Conservation (phyloP, 2,797 vertebrate genomes). For the Pygocentrus nattereri region DNA sequence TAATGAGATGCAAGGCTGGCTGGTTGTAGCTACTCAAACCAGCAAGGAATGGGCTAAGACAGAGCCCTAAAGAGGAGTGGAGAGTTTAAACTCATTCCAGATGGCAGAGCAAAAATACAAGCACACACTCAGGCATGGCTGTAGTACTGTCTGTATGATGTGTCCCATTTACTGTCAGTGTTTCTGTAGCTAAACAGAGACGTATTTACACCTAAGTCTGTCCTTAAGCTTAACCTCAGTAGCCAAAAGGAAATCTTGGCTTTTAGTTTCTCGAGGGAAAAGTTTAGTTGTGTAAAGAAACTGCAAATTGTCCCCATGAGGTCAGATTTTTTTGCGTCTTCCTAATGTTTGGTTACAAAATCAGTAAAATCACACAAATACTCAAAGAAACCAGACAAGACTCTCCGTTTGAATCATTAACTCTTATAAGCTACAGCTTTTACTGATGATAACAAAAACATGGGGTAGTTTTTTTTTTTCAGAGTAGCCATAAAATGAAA, state of each 20-base stretch:
- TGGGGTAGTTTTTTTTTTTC: too few relatives aligned
- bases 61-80: background rate
- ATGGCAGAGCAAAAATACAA: background rate
- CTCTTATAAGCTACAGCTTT: too few relatives aligned
- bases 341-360: background rate
- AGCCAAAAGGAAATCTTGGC: background rate
- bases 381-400: background rate
- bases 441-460: too few relatives aligned
- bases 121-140: background rate
- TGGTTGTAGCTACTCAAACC: background rate
- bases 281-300: too few relatives aligned
- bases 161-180: background rate
- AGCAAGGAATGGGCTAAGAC: background rate
- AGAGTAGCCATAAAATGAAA: too few relatives aligned
- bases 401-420: too few relatives aligned
- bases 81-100: slow-evolving; percentile 11
- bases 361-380: background rate
- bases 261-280: background rate
- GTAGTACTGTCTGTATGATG: background rate
- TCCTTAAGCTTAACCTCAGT: too few relatives aligned
- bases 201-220: background rate
- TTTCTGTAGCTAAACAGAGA: background rate
- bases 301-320: too few relatives aligned
- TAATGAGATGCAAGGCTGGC: background rate
- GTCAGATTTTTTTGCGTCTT: background rate